Base-by-base conservation (phyloP, 1,140 invertebrate genomes). In the Physella acuta region DNA sequence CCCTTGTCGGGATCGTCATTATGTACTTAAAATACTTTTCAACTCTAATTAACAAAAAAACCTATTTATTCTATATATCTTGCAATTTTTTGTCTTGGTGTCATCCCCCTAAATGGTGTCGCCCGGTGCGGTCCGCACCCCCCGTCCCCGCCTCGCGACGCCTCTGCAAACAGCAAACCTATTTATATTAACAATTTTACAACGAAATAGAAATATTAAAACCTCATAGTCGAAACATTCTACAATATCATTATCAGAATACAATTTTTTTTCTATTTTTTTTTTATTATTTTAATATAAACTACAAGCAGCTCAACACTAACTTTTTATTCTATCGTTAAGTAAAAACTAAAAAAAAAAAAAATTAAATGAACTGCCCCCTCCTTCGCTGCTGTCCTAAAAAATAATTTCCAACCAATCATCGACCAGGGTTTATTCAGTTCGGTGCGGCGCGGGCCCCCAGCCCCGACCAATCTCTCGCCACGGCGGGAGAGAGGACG, bases 381-480 rank as follows among this genome's bases (percentile, higher is more conserved):
- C 26, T 55, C 11, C 26, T 26, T 24, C 16, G 11, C 52, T 55
- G 16, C 16, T 55, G 4, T 5, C 16, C 16, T 24, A 33, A 31
- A 33, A 64, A 30, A 52, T 33, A 64, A 52, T 30, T 2, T 64
- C 33, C 28, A 49, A 24, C 62, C 62, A 64, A 64, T 64, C 62
- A 33, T 64, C 52, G n/a, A 44, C 5, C 62, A 11, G 11, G 49
- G 62, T 64, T 51, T 64, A 64, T 52, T 64, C 26, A 53, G 62
- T 64, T 17, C 62, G 20, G 26, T 28, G 39, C 49, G 31, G 31
- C 52, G 30, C 49, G 31, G 37, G 26, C 34, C 59, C 44, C 5
- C 5, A 2, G 37, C 39, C 3, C 5, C 28, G 49, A 17, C 62
- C 62, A 64, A 64, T 64, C 62, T 64, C 39, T 1, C 44, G 14